Evolutionary conservation across 1,140 invertebrate genomes (phyloP), one percentile per base, ranked within the genome.

Genomic region (Drosophila sulfurigaster): DNA sequence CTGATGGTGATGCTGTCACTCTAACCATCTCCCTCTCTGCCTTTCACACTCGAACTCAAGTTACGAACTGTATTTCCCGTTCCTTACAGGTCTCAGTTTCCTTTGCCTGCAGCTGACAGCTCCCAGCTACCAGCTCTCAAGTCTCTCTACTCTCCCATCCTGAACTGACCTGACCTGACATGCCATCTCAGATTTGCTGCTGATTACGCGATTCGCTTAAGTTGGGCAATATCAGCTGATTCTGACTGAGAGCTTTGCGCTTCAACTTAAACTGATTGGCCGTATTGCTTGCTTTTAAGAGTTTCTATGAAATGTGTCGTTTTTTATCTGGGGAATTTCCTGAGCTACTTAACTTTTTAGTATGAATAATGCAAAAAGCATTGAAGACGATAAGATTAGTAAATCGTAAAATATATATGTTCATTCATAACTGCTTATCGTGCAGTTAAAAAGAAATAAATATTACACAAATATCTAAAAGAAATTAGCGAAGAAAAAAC

Each of bases 71-170:
- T 30, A 8, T 56, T 74, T 58, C 28, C 30, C 20, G 10, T 48
- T 48, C 58, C 43, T 28, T 64, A 41, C 41, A 30, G 41, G 38
- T 67, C 32, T 52, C 32, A 46, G 28, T 38, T 68, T 45, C 8
- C 64, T 28, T 68, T 45, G 10, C 64, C 74, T 82, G 82, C 79
- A 73, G 45, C 52, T 57, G 54, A 57, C 54, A 57, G 54, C 54
- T 41, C 8, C 35, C 35, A 10, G 35, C 0, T 38, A 7, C 7
- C 35, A 38, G 35, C 35, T 8, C 8, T 35, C 35, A 11, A 38
- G 7, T 38, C 1, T 11, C 35, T 10, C 28, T 41, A 6, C 46
- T 38, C 25, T n/a, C 51, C 30, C 15, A 46, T 30, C 38, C 38
- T 8, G 57, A 13, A 13, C 20, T 59, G 57, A 59, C 57, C 57